phyloP scores from a whole-genome alignment of 1,140 invertebrate species.

The Saccostrea cuccullata region DNA sequence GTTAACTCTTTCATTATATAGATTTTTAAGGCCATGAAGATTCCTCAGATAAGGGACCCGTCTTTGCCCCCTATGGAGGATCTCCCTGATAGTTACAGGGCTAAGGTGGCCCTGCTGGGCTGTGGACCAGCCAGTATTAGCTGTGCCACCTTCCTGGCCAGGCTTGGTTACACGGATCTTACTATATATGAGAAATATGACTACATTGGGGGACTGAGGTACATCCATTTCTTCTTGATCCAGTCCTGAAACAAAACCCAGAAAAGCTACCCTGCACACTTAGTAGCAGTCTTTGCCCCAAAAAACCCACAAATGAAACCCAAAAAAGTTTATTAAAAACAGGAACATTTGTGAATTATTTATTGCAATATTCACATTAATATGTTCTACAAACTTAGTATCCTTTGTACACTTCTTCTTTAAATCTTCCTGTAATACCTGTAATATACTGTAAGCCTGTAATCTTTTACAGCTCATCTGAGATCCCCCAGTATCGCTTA shows the following conservation, averaged over 20 bases:
- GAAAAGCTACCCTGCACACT: background rate
- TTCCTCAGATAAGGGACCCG: constrained; percentile 90
- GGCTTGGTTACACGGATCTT: constrained; percentile 94
- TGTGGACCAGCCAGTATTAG: constrained; percentile 98
- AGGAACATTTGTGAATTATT: background rate
- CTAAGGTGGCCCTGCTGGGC: constrained; percentile 93
- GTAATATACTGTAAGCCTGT: background rate
- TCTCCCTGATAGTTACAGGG: constrained; percentile 82
- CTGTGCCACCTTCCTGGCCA: constrained; percentile 95
- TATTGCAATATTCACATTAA: background rate
- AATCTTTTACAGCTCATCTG: constrained; percentile 86
- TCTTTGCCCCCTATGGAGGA: constrained; percentile 76
- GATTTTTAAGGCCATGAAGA: constrained; percentile 91
- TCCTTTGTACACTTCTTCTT: background rate
- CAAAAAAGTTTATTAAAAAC: background rate
- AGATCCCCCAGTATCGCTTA: constrained; percentile 98
- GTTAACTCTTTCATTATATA: background rate
- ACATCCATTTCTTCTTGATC: constrained; percentile 51
- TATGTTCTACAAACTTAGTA: background rate
- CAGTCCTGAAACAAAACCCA: background rate
- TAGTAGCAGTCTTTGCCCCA: background rate
- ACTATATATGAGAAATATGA: constrained; percentile 95
- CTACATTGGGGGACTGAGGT: constrained; percentile 93
- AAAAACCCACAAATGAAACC: background rate
- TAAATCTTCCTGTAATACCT: background rate